phyloP scores from a whole-genome alignment of 2,113 vertebrate genomes.

The Lates calcarifer region DNA sequence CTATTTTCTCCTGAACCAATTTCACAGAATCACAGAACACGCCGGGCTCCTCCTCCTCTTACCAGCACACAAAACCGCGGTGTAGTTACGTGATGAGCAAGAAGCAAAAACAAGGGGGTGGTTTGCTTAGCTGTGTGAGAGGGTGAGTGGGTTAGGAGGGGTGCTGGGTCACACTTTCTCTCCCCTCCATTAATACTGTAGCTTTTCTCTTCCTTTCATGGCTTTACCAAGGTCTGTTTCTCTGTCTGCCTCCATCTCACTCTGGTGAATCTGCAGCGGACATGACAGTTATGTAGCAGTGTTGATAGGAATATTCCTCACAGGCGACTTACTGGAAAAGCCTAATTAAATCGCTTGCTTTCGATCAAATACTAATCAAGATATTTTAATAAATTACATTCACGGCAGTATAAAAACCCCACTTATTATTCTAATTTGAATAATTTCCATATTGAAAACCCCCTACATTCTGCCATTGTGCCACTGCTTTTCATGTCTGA shows the following conservation, averaged over 20 bases:
- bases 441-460: not conserved
- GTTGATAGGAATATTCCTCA: conserved; percentile 19
- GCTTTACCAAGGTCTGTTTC: conserved; percentile 26
- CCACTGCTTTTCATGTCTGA: not conserved
- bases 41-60: conserved; percentile 55
- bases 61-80: conserved; percentile 45
- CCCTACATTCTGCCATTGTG: not conserved
- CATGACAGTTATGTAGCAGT: conserved; percentile 42
- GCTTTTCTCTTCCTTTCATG: conserved; percentile 30
- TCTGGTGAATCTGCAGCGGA: conserved; percentile 11
- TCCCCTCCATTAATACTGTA: conserved; percentile 37
- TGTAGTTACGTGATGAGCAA: conserved; percentile 56
- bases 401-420: not conserved
- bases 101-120: conserved; percentile 60
- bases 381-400: not conserved
- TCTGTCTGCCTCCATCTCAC: conserved; percentile 12
- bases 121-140: conserved; percentile 68
- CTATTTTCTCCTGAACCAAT: conserved; percentile 52
- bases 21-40: conserved; percentile 63
- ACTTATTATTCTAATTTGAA: not conserved
- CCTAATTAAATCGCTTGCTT: not conserved
- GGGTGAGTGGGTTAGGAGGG: conserved; percentile 38
- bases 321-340: not conserved
- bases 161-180: conserved; percentile 53
- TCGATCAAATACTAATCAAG: not conserved